phyloP scores from a whole-genome alignment of 2,888 invertebrate species.

The Lasioglossum lativentre region DNA sequence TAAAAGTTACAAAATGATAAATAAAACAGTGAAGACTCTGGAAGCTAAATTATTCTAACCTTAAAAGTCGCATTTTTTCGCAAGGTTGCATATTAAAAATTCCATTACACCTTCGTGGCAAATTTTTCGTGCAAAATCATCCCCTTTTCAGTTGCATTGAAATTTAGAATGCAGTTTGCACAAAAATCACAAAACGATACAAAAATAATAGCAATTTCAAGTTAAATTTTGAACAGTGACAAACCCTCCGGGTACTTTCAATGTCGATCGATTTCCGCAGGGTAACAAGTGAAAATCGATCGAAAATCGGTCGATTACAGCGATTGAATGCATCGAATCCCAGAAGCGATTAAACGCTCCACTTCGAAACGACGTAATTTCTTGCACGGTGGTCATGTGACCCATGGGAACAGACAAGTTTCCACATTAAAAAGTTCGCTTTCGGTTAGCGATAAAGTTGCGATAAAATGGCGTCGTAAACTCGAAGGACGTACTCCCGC shows the following conservation, averaged over 20 bases:
- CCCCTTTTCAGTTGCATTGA: not conserved
- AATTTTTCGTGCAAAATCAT: not conserved
- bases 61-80: not conserved
- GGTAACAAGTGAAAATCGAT: not conserved
- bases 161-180: not conserved
- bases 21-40: not conserved
- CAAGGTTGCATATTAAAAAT: not conserved
- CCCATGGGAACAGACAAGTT: constrained; percentile 31
- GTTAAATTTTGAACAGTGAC: not conserved
- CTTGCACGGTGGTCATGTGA: not conserved
- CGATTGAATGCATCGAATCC: constrained; percentile 15
- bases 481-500: not conserved
- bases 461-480: constrained; percentile 17
- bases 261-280: not conserved
- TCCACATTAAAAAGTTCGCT: constrained; percentile 48
- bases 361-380: constrained; percentile 21
- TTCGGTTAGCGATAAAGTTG: not conserved
- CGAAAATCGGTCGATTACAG: not conserved
- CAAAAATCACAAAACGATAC: not conserved
- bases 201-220: no score
- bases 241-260: not conserved
- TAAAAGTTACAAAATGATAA: not conserved
- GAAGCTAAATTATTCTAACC: not conserved
- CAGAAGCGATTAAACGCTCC: constrained; percentile 15
- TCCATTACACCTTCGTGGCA: not conserved